Percentiles rank a stretch among this genome's conserved stretches.
These are phyloP conservation scores for Cephus cinctus DNA, from an alignment of 1,140 invertebrate species.

Conservation along the genomic window DNA sequence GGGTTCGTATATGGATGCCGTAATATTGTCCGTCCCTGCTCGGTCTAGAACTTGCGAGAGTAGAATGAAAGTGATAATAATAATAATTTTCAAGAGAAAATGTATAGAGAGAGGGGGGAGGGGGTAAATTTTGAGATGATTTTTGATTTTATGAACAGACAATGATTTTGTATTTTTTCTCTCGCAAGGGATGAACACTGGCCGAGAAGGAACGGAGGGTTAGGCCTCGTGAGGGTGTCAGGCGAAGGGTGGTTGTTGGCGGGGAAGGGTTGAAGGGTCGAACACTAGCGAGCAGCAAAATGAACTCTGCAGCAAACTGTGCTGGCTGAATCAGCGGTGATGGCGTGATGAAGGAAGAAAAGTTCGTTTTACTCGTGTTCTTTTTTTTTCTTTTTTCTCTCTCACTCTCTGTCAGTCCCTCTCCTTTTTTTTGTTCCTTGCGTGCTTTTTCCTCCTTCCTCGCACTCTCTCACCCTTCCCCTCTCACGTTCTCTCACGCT, in stretches of 20 bases:
- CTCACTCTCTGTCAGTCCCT: constrained; percentile 30
- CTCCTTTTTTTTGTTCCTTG: constrained; percentile 11
- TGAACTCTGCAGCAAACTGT: constrained; percentile 50
- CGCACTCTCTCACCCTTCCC: too few species aligned
- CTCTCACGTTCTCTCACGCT: constrained; percentile 24
- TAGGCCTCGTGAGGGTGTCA: constrained; percentile 16
- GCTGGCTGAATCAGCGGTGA: constrained; percentile 53
- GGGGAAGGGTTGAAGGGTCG: constrained; percentile 26
- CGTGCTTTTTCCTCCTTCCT: too few species aligned
- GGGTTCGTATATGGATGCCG: too few species aligned
- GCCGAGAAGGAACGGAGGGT: background rate
- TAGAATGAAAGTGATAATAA: too few species aligned
- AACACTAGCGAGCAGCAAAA: constrained; percentile 52
- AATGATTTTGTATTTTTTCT: background rate
- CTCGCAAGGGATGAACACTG: too few species aligned
- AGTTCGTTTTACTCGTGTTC: constrained; percentile 21
- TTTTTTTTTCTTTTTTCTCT: constrained; percentile 22
- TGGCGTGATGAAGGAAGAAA: constrained; percentile 45
- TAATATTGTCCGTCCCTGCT: too few species aligned
- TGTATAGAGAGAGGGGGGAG: background rate
- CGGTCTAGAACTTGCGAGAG: too few species aligned
- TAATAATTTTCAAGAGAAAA: background rate
- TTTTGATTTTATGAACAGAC: background rate
- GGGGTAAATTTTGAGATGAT: background rate
- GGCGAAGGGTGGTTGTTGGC: constrained; percentile 13